Base-by-base conservation (phyloP, 2,797 vertebrate species). In the Melanotaenia pygmaea region DNA sequence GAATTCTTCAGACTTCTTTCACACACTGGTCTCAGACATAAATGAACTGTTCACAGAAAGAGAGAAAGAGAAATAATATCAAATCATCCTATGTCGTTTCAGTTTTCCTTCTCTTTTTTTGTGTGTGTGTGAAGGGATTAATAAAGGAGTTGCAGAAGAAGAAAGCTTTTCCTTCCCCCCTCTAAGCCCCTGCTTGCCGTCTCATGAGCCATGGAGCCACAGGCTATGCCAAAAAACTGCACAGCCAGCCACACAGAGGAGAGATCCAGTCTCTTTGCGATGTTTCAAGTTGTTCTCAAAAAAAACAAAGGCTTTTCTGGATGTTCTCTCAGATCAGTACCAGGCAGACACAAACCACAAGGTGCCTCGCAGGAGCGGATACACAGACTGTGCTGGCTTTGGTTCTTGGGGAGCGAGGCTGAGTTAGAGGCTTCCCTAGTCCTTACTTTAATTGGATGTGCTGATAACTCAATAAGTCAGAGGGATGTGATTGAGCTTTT, bases 251-350 rank as follows among this genome's bases (percentile, higher is more conserved):
- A 78, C 86, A 89, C 80, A 65, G 77, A 91, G 83, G 88, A 89
- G 73, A 64, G 81, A 80, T 86, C 80, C 67, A 79, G 82, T 86
- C 82, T 88, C 78, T 84, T 82, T 86, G 73, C 76, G 20, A 78
- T 1, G 58, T 88, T 91, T 92, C 82, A 90, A 90, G 86, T 86
- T 77, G 74, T 86, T 88, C 85, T 84, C 74, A 83, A 80, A 90
- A 90, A 83, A 85, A 72, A 84, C 51, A 1, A 38, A 20, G 70
- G 63, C 70, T 71, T 86, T 85, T 88, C 79, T 86, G 80, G 80
- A 88, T 87, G 86, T 79, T 82, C 83, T 59, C 78, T 92, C 75
- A 88, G 89, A 93, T 92, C 78, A 80, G 70, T 57, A 86, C 72
- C 82, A 81, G 77, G 86, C 77, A 84, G 76, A 87, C 47, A 38